Percentiles rank a stretch among this genome's conserved stretches.
Conservation (phyloP, 2,113 vertebrate species). For the Anser cygnoides region DNA sequence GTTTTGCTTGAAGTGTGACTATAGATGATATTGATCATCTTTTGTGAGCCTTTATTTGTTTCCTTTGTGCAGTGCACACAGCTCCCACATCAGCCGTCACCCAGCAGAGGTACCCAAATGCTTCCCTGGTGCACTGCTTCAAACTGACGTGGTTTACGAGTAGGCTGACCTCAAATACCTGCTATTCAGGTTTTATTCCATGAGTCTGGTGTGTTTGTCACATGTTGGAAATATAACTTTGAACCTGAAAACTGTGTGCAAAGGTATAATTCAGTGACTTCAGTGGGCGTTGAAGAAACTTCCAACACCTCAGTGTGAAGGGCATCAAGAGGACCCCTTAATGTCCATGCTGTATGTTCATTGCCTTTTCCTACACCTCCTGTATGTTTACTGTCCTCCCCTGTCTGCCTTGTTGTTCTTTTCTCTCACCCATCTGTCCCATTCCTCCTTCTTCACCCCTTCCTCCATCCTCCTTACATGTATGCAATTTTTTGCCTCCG, state of each 20-base stretch:
- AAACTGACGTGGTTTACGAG: background rate
- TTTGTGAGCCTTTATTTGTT: background rate
- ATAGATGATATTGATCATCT: background rate
- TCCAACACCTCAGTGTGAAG: background rate
- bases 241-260: background rate
- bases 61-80: background rate
- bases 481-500: background rate
- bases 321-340: background rate
- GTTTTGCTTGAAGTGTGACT: fast-evolving
- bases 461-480: background rate
- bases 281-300: background rate
- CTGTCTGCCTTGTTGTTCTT: background rate
- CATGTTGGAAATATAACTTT: background rate
- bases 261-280: background rate
- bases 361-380: background rate
- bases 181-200: background rate
- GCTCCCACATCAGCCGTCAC: background rate
- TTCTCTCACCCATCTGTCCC: background rate
- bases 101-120: background rate
- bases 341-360: background rate
- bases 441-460: background rate
- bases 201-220: background rate
- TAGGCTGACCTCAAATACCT: background rate
- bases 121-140: background rate
- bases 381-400: background rate